phyloP scores from a whole-genome alignment of 2,113 vertebrate genomes.

The Oncorhynchus kisutch region DNA sequence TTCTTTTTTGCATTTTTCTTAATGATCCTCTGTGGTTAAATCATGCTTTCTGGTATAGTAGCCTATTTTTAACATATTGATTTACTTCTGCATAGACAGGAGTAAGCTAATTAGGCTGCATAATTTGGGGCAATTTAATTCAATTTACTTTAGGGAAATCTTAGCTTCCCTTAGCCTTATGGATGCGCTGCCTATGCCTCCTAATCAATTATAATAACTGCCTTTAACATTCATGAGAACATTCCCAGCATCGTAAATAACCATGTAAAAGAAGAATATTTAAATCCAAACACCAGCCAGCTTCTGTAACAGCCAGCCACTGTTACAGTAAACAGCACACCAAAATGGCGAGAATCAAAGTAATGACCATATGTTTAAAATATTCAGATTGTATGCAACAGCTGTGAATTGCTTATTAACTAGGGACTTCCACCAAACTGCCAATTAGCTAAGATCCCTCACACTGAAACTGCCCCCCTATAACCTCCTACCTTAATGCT shows the following conservation, averaged over 20 bases:
- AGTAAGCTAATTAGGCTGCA: too few relatives aligned
- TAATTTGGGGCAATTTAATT: too few relatives aligned
- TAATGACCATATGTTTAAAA: constrained; percentile 38
- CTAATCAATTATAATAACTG: constrained; percentile 3
- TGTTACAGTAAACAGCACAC: not conserved
- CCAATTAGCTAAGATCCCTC: constrained; percentile 32
- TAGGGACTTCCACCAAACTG: constrained; percentile 8
- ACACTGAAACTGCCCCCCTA: constrained; percentile 7
- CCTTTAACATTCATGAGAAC: constrained; percentile 3
- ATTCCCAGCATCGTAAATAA: constrained; percentile 16
- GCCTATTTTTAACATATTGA: too few relatives aligned
- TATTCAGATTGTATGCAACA: constrained; percentile 38
- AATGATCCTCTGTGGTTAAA: too few relatives aligned
- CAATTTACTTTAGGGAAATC: too few relatives aligned
- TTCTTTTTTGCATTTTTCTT: too few relatives aligned
- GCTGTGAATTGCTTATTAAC: constrained; percentile 36
- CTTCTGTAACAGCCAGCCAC: not conserved
- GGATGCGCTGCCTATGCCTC: not conserved
- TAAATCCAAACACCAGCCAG: not conserved
- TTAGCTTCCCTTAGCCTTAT: too few relatives aligned
- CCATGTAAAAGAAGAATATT: not conserved
- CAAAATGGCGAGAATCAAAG: constrained; percentile 11
- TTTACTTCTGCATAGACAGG: too few relatives aligned
- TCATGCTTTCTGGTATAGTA: too few relatives aligned
- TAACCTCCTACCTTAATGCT: not conserved